These are phyloP conservation scores for Eulithis prunata DNA, from an alignment of 2,888 invertebrate species.

Conservation along the genomic window DNA sequence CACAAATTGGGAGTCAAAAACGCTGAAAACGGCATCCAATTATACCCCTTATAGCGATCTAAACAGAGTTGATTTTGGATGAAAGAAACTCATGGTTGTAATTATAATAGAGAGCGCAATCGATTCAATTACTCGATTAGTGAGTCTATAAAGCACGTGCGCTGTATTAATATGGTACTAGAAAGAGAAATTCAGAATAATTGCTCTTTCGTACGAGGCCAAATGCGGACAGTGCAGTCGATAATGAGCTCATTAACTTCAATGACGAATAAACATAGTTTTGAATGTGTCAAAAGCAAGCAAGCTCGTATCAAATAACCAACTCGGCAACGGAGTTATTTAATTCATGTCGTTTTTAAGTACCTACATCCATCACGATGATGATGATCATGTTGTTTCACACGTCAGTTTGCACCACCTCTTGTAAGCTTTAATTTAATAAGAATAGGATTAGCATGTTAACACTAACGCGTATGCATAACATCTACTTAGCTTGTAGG, in stretches of 20 bases:
- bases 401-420: slow-evolving; percentile 62
- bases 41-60: slow-evolving; percentile 38
- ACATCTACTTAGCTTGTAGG: not conserved
- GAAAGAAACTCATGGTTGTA: slow-evolving; percentile 28
- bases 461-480: slow-evolving; percentile 28
- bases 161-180: slow-evolving; percentile 69
- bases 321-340: not conserved
- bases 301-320: no score
- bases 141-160: slow-evolving; percentile 58
- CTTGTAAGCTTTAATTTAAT: slow-evolving; percentile 65
- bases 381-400: slow-evolving; percentile 61
- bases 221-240: slow-evolving; percentile 36
- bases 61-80: slow-evolving; percentile 46
- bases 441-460: slow-evolving; percentile 53
- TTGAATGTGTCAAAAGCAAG: slow-evolving; percentile 1
- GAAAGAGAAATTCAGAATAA: slow-evolving; percentile 70
- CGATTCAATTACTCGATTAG: slow-evolving; percentile 68
- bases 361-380: not conserved
- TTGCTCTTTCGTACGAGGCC: slow-evolving; percentile 55
- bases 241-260: slow-evolving; percentile 52
- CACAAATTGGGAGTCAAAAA: slow-evolving; percentile 59
- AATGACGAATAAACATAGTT: slow-evolving; percentile 43
- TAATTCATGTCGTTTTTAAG: not conserved
- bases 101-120: slow-evolving; percentile 65
- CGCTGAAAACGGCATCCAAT: slow-evolving; percentile 20